Percentiles rank a stretch among this genome's conserved stretches.
These are phyloP conservation scores for Thereva nobilitata DNA, from an alignment of 2,888 invertebrate species.

Conservation along the genomic window DNA sequence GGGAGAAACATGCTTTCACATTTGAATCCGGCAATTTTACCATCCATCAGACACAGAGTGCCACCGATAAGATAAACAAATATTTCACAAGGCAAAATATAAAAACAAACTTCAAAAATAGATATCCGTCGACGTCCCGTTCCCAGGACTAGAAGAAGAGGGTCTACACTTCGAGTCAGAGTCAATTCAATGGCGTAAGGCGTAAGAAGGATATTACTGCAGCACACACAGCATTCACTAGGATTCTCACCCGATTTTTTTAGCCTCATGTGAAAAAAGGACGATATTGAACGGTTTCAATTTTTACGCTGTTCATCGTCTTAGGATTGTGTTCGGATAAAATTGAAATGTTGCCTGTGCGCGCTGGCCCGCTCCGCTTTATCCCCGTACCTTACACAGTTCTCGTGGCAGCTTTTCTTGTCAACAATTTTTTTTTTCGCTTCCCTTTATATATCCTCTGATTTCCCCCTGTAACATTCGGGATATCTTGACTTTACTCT, in stretches of 20 bases:
- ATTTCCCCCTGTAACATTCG: slow-evolving; percentile 7
- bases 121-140: not conserved
- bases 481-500: not conserved
- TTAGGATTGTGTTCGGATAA: slow-evolving; percentile 25
- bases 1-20: slow-evolving; percentile 16
- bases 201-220: slow-evolving; percentile 2
- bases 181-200: not conserved
- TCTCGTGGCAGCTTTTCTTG: slow-evolving; percentile 3
- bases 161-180: not conserved
- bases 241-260: not conserved
- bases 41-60: slow-evolving; percentile 28
- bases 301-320: slow-evolving; percentile 31
- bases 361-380: not conserved
- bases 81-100: slow-evolving; percentile 29
- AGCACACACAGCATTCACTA: not conserved
- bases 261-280: not conserved
- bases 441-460: slow-evolving; percentile 3
- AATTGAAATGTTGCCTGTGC: slow-evolving; percentile 18
- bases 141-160: not conserved
- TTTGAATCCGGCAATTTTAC: slow-evolving; percentile 22
- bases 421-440: slow-evolving; percentile 17
- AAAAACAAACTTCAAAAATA: slow-evolving; percentile 30
- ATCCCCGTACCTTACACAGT: not conserved
- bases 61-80: slow-evolving; percentile 38
- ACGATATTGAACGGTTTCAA: slow-evolving; percentile 23